Evolutionary conservation across 1,140 invertebrate genomes (phyloP), one percentile per base, ranked within the genome.

Genomic region (Eriocheir sinensis): DNA sequence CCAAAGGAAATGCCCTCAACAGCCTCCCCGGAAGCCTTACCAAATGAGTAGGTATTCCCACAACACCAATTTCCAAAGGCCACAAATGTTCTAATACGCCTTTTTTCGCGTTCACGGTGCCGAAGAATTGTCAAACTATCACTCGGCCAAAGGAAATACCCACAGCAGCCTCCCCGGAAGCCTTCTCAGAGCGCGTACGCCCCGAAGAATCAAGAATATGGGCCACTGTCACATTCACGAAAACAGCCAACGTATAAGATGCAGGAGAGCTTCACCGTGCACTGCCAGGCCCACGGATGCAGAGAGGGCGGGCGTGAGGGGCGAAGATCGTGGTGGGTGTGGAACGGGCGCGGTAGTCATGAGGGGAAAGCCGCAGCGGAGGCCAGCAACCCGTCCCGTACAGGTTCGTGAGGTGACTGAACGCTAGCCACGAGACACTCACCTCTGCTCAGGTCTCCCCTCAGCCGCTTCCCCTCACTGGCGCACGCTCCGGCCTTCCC

Each of bases 351-450:
- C 53, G 34, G 79, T 36, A 83, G 90, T 80, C 60, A 83, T 32
- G 48, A 92, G 53, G 90, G 27, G 30, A 72, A 21, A 2, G 72
- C 9, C 27, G 27, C 27, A 92, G 72, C 8, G 36, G 32, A 36
- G 90, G 90, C 36, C 90, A 92, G 44, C 90, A 83, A 80, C 90
- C 48, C 90, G 72, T 92, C 90, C 80, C 90, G 21, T 38, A 38
- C 79, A 38, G 36, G 79, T 12, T 80, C 36, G 41, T 72, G 9
- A 81, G 90, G 90, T 92, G 90, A 92, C 90, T 92, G 79, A 92
- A 81, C 90, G 41, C 72, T 44, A 0, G 88, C 34, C 90, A 40
- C 60, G 21, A 30, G 32, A 53, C 38, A 27, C 36, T 34, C 3
- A 32, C 27, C 90, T 40, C 34, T 60, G 32, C 38, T 38, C 38